Percentiles rank a stretch among this genome's conserved stretches.
phyloP scores from a whole-genome alignment of 2,113 vertebrate genomes.

The cattle (Bos taurus) region DNA sequence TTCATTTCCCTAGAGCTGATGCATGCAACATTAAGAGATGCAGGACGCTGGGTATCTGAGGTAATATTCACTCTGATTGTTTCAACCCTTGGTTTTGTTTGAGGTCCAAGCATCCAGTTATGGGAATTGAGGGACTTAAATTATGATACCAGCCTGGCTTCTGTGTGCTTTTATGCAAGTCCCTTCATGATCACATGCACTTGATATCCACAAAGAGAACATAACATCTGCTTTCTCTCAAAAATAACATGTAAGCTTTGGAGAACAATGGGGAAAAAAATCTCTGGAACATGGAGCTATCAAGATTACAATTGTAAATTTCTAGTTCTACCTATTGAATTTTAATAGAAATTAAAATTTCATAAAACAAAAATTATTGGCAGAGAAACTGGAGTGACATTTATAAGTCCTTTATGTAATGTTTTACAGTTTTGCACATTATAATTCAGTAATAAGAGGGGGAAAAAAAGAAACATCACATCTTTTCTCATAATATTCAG shows the following conservation, averaged over 20 bases:
- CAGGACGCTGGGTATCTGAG: background rate
- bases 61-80: background rate
- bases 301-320: conserved; percentile 6
- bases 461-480: background rate
- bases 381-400: background rate
- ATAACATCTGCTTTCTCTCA: conserved; percentile 12
- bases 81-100: background rate
- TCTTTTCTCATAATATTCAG: conserved; percentile 28
- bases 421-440: conserved; percentile 1
- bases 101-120: background rate
- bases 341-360: conserved; percentile 51
- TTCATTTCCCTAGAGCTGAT: background rate
- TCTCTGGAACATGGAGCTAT: background rate
- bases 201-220: background rate
- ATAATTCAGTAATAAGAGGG: background rate
- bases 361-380: conserved; percentile 42
- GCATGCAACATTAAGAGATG: background rate
- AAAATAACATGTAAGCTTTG: background rate
- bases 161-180: background rate
- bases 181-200: background rate
- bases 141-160: background rate
- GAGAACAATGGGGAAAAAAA: conserved; percentile 11
- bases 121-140: background rate
- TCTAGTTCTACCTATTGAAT: background rate
- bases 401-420: conserved; percentile 2